Conservation (phyloP, 2,113 vertebrate genomes). For the Ivindomyrus marchei region DNA sequence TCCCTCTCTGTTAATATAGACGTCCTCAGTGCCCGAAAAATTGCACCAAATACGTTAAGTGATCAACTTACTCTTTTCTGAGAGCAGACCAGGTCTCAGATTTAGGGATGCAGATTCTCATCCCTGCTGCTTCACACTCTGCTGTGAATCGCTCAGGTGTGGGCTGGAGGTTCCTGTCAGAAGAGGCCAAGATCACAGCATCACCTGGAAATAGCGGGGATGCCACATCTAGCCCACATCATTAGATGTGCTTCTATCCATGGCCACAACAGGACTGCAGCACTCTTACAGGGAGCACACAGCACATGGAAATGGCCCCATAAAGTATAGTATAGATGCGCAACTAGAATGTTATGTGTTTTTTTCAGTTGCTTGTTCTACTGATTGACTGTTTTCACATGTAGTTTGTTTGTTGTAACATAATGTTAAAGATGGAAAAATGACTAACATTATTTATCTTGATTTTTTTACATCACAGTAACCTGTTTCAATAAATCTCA, state of each 20-base stretch:
- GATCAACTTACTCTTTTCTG: not conserved
- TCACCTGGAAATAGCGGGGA: too few species aligned
- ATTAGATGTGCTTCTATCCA: not conserved
- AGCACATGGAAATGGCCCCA: not conserved
- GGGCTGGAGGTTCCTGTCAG: too few species aligned
- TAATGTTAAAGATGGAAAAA: not conserved
- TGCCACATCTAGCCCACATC: not conserved
- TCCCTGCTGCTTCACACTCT: not conserved
- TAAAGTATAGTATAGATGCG: not conserved
- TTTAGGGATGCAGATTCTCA: not conserved
- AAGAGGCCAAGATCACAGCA: too few species aligned
- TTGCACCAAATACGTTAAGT: too few species aligned
- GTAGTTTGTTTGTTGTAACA: not conserved
- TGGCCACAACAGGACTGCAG: not conserved
- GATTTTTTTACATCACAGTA: not conserved
- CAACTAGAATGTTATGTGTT: not conserved
- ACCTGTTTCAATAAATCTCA: not conserved
- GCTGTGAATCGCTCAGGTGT: too few species aligned
- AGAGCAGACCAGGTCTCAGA: not conserved
- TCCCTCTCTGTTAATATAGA: too few species aligned
- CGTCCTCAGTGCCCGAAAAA: too few species aligned
- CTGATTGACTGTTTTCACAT: not conserved
- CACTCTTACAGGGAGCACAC: not conserved
- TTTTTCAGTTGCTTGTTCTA: not conserved
- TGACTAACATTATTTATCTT: not conserved